Evolutionary conservation across 1,140 invertebrate species (phyloP).

Genomic region (Heliconius himera): DNA sequence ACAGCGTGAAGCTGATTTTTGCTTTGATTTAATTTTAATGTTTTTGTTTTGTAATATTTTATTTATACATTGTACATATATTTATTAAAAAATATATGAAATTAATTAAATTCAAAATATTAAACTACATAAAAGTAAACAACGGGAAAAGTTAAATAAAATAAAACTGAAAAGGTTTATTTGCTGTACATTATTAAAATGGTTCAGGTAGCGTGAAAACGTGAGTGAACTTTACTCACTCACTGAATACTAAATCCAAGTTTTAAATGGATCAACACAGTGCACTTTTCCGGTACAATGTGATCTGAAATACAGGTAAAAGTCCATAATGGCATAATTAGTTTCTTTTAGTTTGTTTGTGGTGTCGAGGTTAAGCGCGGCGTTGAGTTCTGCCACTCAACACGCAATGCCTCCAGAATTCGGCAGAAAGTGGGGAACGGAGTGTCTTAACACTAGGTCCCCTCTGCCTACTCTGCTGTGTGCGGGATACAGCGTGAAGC

Average conservation of each 20-base stretch:
- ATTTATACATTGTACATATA: no score
- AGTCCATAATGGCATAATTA: not conserved
- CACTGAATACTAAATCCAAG: slow-evolving; percentile 42
- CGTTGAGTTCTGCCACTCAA: no score
- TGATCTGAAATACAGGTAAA: not conserved
- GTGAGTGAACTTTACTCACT: slow-evolving; percentile 27
- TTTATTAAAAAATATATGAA: not conserved
- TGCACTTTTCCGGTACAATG: slow-evolving; percentile 37
- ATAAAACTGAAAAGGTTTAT: slow-evolving; percentile 10
- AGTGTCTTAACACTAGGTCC: no score
- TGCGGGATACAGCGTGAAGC: no score
- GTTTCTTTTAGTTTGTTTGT: no score
- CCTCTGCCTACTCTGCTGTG: no score
- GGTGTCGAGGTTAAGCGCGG: no score
- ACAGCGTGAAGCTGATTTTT: no score
- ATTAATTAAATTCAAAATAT: not conserved
- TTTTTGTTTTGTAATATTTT: no score
- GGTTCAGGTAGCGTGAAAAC: slow-evolving; percentile 23
- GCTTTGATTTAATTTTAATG: no score
- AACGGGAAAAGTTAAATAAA: not conserved
- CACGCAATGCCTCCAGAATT: no score
- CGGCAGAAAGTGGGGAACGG: no score
- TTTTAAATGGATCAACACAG: slow-evolving; percentile 48
- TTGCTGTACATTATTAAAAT: slow-evolving; percentile 13
- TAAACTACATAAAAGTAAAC: not conserved